A percentile compares a stretch with the other conserved stretches of the same genome.
phyloP scores from a whole-genome alignment of 2,113 vertebrate genomes.

The Ornithorhynchus anatinus region DNA sequence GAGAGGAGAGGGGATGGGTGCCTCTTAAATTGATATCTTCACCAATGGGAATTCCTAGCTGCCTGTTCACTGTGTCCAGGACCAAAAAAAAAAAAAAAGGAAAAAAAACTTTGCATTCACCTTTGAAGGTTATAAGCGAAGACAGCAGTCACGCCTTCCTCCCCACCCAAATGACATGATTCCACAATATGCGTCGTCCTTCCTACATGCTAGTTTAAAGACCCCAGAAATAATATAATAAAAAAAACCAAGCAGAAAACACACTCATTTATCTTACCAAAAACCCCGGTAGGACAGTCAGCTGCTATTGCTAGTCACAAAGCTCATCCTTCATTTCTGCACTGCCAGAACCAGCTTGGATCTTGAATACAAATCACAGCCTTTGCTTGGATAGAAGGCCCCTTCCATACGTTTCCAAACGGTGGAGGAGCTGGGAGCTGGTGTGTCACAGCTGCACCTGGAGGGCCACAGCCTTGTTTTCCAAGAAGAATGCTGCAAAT shows the following conservation, averaged over 20 bases:
- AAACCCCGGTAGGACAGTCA: slow-evolving; percentile 31
- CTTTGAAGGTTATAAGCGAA: slow-evolving; percentile 60
- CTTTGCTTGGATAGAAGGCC: slow-evolving; percentile 47
- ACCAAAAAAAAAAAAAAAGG: too few species aligned
- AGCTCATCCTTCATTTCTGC: slow-evolving; percentile 18
- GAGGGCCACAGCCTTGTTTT: slow-evolving; percentile 18
- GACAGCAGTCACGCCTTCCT: slow-evolving; percentile 7
- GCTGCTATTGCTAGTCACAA: slow-evolving; percentile 22
- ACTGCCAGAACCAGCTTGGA: slow-evolving; percentile 10
- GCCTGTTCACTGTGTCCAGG: not conserved
- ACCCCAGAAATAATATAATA: slow-evolving; percentile 24
- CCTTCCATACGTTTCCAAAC: slow-evolving; percentile 43
- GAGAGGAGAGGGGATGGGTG: not conserved
- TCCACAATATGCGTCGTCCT: slow-evolving; percentile 52
- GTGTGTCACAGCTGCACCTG: slow-evolving; percentile 27
- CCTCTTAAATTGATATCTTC: not conserved
- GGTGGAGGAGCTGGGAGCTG: slow-evolving; percentile 49
- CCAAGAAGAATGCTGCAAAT: slow-evolving; percentile 38
- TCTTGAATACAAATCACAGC: slow-evolving; percentile 20
- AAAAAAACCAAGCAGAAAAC: slow-evolving; percentile 4
- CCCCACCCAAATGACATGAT: slow-evolving; percentile 4
- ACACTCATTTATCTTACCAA: slow-evolving; percentile 27
- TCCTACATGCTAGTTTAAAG: slow-evolving; percentile 21
- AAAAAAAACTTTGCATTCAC: slow-evolving; percentile 41
- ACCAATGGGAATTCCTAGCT: not conserved